Conservation (phyloP, 1,140 invertebrate species). For the Rhynchophorus ferrugineus region DNA sequence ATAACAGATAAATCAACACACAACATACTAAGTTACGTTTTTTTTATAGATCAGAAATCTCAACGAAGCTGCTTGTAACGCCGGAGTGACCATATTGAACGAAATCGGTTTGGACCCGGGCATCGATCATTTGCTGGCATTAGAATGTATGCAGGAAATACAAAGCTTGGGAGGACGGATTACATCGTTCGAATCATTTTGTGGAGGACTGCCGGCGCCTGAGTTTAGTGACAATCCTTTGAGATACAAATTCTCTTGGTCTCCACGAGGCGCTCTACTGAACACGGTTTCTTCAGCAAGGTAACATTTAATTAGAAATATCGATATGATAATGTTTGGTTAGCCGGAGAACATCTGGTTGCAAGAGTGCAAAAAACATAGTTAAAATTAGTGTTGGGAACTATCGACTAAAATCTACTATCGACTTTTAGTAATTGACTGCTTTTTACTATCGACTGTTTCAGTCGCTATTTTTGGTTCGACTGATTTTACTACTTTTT, state of each 20-base stretch:
- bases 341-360: no score
- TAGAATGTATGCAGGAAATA: constrained; percentile 90
- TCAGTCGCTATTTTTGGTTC: no score
- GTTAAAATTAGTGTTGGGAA: no score
- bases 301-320: constrained; percentile 39
- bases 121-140: constrained; percentile 93
- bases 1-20: background rate
- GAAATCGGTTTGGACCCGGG: constrained; percentile 94
- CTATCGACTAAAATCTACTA: no score
- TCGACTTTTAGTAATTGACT: no score
- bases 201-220: constrained; percentile 92
- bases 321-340: background rate
- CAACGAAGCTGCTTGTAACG: constrained; percentile 69
- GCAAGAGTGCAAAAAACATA: no score
- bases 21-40: constrained; percentile 1
- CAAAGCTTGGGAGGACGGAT: constrained; percentile 72
- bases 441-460: no score
- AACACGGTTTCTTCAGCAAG: constrained; percentile 85
- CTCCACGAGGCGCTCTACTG: constrained; percentile 79
- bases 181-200: constrained; percentile 94
- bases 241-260: constrained; percentile 98
- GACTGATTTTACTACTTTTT: no score
- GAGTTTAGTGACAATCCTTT: constrained; percentile 91
- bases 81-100: constrained; percentile 83
- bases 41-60: constrained; percentile 56